phyloP scores from a whole-genome alignment of 1,140 invertebrate species.

The Drosophila santomea region DNA sequence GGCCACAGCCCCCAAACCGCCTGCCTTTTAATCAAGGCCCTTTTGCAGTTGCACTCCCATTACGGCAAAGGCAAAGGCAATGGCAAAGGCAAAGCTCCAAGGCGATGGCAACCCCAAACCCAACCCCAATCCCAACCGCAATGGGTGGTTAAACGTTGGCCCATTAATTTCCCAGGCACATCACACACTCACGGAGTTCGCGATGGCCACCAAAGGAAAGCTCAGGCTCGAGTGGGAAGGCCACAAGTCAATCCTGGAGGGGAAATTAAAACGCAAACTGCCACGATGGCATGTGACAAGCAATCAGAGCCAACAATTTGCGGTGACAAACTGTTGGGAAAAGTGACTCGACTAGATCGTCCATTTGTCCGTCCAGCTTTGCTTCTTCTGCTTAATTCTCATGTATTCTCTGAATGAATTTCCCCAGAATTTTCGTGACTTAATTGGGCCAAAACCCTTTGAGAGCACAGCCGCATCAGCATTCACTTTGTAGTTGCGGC shows the following conservation, averaged over 20 bases:
- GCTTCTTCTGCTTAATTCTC: background rate
- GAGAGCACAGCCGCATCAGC: constrained; percentile 20
- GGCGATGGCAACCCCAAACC: background rate
- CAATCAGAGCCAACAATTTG: constrained; percentile 31
- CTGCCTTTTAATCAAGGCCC: constrained; percentile 11
- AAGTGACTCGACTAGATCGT: constrained; percentile 17
- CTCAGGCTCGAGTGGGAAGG: constrained; percentile 8
- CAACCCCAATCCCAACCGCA: constrained; percentile 21
- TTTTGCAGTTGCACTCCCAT: constrained; percentile 29
- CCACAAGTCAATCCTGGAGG: constrained; percentile 34
- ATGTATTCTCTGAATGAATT: constrained; percentile 20
- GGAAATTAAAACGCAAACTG: constrained; percentile 27
- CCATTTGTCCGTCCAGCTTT: background rate
- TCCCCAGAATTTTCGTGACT: constrained; percentile 23
- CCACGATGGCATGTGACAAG: constrained; percentile 18
- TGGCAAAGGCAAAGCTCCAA: background rate
- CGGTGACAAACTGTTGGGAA: constrained; percentile 22
- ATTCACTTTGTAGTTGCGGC: constrained; percentile 57
- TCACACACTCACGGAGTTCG: constrained; percentile 5
- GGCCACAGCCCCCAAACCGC: constrained; percentile 38
- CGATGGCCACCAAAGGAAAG: constrained; percentile 23
- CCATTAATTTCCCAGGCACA: constrained; percentile 25
- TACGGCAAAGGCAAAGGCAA: constrained; percentile 20
- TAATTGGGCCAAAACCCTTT: constrained; percentile 29
- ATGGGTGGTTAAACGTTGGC: constrained; percentile 38